Conservation (phyloP, 2,113 vertebrate species). For the Erpornis zantholeuca region DNA sequence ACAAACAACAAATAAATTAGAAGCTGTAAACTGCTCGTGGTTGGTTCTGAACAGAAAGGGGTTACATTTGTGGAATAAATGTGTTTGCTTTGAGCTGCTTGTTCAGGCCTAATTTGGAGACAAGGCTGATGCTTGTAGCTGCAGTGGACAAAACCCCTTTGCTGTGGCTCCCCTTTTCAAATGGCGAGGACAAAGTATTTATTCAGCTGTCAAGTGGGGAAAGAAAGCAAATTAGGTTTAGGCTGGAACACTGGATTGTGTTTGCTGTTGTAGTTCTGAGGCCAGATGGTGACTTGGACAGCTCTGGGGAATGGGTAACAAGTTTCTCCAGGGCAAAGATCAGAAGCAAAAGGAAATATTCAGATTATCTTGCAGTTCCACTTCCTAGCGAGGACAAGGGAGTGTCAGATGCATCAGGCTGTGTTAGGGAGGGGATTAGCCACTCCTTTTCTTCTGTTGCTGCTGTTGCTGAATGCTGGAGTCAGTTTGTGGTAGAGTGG, state of each 20-base stretch:
- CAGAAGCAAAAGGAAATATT: slow-evolving; percentile 47
- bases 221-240: slow-evolving; percentile 66
- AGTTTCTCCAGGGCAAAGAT: slow-evolving; percentile 26
- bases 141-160: slow-evolving; percentile 6
- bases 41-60: slow-evolving; percentile 14
- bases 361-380: not conserved
- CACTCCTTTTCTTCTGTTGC: not conserved
- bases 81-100: not conserved
- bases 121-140: slow-evolving; percentile 27
- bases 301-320: not conserved
- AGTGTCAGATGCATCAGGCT: not conserved
- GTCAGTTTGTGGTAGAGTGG: not conserved
- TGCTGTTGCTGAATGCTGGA: not conserved
- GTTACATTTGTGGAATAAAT: slow-evolving; percentile 33
- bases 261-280: slow-evolving; percentile 19
- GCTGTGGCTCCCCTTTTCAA: slow-evolving; percentile 9
- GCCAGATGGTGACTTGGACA: slow-evolving; percentile 46
- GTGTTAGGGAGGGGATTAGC: not conserved
- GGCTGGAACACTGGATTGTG: not conserved
- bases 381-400: not conserved
- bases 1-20: slow-evolving; percentile 10
- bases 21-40: not conserved
- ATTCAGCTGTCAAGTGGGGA: slow-evolving; percentile 65
- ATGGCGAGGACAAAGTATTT: slow-evolving; percentile 53
- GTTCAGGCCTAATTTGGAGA: slow-evolving; percentile 34